Percentiles rank a stretch among this genome's conserved stretches.
Evolutionary conservation across 2,888 invertebrate species (phyloP).

Genomic region (Hemithea aestivaria): DNA sequence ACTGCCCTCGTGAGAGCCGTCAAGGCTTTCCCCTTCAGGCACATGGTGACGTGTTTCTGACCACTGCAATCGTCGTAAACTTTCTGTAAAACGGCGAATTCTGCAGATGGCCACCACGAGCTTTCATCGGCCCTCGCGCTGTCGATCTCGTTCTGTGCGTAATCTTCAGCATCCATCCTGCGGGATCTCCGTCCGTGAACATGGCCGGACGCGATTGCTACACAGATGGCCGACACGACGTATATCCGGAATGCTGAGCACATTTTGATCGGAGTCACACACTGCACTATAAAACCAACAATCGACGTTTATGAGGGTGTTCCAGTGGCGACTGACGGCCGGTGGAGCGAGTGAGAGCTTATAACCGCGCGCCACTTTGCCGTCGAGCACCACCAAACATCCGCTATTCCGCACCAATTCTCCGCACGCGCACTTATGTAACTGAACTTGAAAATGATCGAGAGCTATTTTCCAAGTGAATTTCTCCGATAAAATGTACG

Average conservation of each 20-base stretch:
- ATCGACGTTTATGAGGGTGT: slow-evolving; percentile 67
- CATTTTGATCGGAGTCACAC: slow-evolving; percentile 59
- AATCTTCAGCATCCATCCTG: slow-evolving; percentile 64
- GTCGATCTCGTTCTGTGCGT: slow-evolving; percentile 69
- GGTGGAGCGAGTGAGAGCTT: slow-evolving; percentile 66
- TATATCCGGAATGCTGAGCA: slow-evolving; percentile 71
- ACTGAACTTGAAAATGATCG: slow-evolving; percentile 79
- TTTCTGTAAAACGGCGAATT: slow-evolving; percentile 78
- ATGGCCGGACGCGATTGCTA: slow-evolving; percentile 58
- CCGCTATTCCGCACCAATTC: slow-evolving; percentile 80
- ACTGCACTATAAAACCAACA: slow-evolving; percentile 63
- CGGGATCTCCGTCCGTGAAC: slow-evolving; percentile 70
- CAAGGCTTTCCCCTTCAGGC: slow-evolving; percentile 81
- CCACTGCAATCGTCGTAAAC: slow-evolving; percentile 82
- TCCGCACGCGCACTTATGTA: slow-evolving; percentile 77
- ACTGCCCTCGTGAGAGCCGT: slow-evolving; percentile 79
- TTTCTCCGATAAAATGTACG: slow-evolving; percentile 78
- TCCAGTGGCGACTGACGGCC: slow-evolving; percentile 68
- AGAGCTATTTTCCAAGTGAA: slow-evolving; percentile 78
- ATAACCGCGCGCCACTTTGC: slow-evolving; percentile 72
- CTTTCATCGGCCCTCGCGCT: slow-evolving; percentile 72
- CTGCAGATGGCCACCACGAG: slow-evolving; percentile 78
- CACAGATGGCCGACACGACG: slow-evolving; percentile 65
- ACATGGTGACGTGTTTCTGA: slow-evolving; percentile 79
- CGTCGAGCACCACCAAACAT: slow-evolving; percentile 76